Evolutionary conservation across 1,140 invertebrate species (phyloP).

Genomic region (Habropoda laboriosa): DNA sequence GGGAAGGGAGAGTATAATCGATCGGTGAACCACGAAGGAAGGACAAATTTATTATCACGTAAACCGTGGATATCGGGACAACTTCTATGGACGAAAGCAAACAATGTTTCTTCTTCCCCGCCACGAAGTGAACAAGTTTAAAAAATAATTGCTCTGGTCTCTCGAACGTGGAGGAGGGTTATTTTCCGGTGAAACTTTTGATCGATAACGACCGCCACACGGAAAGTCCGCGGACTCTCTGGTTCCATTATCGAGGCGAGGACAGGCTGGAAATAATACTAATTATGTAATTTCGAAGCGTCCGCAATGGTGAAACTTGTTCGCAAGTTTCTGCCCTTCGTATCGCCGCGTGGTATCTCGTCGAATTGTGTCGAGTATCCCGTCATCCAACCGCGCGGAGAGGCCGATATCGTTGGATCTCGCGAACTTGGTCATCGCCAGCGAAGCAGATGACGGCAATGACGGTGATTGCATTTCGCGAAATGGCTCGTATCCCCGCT

Average conservation of each 20-base stretch:
- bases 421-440: neutral
- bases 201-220: neutral
- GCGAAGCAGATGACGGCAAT: neutral
- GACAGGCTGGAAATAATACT: conserved; percentile 11
- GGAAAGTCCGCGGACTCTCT: neutral
- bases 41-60: too few species aligned
- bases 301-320: neutral
- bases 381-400: neutral
- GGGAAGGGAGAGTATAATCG: too few species aligned
- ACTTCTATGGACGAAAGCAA: neutral
- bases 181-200: neutral
- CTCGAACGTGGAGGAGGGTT: too few species aligned
- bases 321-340: neutral
- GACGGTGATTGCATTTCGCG: neutral
- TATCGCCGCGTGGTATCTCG: neutral
- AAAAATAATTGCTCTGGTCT: neutral
- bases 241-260: neutral
- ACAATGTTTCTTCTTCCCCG: neutral
- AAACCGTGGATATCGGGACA: too few species aligned
- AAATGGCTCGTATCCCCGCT: neutral
- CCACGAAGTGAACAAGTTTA: neutral
- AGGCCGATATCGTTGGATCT: conserved; percentile 5
- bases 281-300: conserved; percentile 17
- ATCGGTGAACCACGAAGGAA: neutral
- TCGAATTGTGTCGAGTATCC: neutral